Evolutionary conservation across 2,888 invertebrate genomes (phyloP).

Genomic region (Scelioninae gen. 1): DNA sequence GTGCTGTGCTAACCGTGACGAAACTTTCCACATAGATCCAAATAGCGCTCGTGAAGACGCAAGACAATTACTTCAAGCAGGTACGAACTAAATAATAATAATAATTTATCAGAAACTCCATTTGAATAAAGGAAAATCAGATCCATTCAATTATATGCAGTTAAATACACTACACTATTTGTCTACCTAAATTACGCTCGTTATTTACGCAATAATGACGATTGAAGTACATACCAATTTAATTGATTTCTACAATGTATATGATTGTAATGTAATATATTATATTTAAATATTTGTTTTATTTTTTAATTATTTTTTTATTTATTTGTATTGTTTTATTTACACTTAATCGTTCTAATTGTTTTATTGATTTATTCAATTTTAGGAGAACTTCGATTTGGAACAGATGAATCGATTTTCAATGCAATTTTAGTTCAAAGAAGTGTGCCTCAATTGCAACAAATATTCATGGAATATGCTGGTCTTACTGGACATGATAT

Average conservation of each 20-base stretch:
- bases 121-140: background rate
- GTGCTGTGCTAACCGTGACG: constrained; percentile 92
- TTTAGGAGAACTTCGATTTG: constrained; percentile 91
- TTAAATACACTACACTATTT: too few species aligned
- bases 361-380: too few species aligned
- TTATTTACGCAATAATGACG: too few species aligned
- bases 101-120: constrained; percentile 3
- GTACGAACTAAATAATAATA: constrained; percentile 82
- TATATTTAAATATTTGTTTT: too few species aligned
- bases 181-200: too few species aligned
- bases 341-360: too few species aligned
- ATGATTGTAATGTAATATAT: too few species aligned
- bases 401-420: constrained; percentile 95
- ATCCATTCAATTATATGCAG: too few species aligned
- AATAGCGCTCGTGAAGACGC: constrained; percentile 92
- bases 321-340: too few species aligned
- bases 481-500: constrained; percentile 92
- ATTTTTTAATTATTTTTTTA: too few species aligned
- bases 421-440: constrained; percentile 93
- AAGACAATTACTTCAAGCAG: constrained; percentile 90
- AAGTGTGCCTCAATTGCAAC: constrained; percentile 94
- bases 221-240: too few species aligned
- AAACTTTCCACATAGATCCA: constrained; percentile 90
- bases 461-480: constrained; percentile 94
- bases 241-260: too few species aligned